A percentile compares a stretch with the other conserved stretches of the same genome.
Conservation (phyloP, 2,113 vertebrate species). For the Neotoma lepida region DNA sequence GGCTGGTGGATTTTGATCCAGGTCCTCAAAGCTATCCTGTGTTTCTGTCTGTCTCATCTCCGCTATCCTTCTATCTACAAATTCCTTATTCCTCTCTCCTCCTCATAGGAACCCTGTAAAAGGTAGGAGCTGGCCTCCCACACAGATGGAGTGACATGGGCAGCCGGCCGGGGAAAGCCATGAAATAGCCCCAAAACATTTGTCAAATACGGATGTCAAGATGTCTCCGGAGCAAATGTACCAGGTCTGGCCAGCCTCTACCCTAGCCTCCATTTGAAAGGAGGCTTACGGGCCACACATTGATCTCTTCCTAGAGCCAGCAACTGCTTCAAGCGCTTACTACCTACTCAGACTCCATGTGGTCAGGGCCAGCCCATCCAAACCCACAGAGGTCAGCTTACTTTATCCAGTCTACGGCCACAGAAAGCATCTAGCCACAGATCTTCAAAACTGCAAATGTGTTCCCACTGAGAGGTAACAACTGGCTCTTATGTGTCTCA, state of each 20-base stretch:
- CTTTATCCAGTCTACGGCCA: background rate
- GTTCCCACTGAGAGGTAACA: background rate
- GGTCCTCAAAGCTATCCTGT: too few relatives aligned
- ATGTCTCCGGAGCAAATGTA: background rate
- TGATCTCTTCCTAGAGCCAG: background rate
- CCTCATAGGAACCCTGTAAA: too few relatives aligned
- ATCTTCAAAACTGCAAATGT: background rate
- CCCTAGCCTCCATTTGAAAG: rapidly evolving
- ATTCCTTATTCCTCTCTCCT: too few relatives aligned
- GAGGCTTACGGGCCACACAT: background rate
- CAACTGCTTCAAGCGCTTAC: background rate
- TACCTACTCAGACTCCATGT: background rate
- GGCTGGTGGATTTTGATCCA: too few relatives aligned
- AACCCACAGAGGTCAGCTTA: constrained; percentile 7
- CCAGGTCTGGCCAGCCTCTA: background rate
- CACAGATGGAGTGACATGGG: background rate
- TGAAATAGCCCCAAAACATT: background rate
- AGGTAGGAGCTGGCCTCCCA: too few relatives aligned
- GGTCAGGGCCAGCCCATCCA: constrained; percentile 1
- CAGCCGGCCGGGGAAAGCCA: background rate
- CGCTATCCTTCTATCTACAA: too few relatives aligned
- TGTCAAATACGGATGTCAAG: background rate
- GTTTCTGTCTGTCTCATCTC: too few relatives aligned
- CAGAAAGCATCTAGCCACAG: constrained; percentile 13
- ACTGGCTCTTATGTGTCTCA: background rate